Percentiles rank a stretch among this genome's conserved stretches.
phyloP scores from a whole-genome alignment of 2,797 vertebrate species.

The Halcyon leucocephala region DNA sequence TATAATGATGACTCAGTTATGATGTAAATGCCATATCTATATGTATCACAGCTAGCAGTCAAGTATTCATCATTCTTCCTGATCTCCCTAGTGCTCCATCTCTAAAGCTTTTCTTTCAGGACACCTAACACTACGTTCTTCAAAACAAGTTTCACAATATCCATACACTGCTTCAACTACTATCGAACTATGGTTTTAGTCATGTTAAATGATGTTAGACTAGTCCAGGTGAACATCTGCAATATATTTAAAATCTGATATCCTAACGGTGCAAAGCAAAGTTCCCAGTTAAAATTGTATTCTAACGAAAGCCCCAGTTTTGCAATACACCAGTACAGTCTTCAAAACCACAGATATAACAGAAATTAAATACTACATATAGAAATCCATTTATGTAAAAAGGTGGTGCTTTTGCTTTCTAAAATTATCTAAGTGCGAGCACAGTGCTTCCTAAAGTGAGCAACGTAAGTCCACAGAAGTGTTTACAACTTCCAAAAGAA shows the following conservation, averaged over 20 bases:
- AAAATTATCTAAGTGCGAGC: not conserved
- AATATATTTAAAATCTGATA: not conserved
- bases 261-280: not conserved
- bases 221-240: not conserved
- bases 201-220: not conserved
- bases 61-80: not conserved
- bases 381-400: not conserved
- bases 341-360: not conserved
- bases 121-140: not conserved
- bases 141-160: not conserved
- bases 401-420: not conserved
- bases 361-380: not conserved
- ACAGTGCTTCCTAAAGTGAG: not conserved
- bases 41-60: not conserved
- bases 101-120: not conserved
- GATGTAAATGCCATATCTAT: not conserved
- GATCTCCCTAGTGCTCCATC: not conserved
- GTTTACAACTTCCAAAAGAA: not conserved
- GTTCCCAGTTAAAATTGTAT: not conserved
- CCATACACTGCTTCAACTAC: not conserved
- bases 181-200: not conserved
- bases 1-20: not conserved
- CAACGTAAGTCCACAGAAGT: not conserved
- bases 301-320: not conserved
- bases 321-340: not conserved